Evolutionary conservation across 2,888 invertebrate genomes (phyloP).

Genomic region (Disparrhopalites patrizii): DNA sequence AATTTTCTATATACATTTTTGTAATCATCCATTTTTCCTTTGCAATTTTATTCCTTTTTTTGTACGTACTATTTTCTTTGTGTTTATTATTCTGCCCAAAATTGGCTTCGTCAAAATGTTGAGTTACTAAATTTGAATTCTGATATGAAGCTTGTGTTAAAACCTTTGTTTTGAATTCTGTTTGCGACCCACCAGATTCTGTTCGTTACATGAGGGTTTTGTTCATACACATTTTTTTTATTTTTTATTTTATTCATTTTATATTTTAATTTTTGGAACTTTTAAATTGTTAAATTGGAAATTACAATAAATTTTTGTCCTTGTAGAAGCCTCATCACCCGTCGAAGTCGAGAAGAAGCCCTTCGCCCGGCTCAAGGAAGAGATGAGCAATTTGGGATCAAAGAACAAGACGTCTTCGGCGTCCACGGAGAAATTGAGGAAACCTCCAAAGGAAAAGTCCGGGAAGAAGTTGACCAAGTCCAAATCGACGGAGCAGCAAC

Average conservation of each 20-base stretch:
- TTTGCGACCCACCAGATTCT: no score
- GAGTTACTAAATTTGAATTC: no score
- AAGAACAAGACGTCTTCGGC: no score
- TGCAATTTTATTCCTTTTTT: no score
- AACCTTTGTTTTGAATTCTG: no score
- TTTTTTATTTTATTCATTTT: neutral
- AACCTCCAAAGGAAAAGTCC: constrained; percentile 47
- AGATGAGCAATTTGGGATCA: constrained; percentile 32
- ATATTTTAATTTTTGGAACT: neutral
- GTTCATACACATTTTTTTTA: neutral
- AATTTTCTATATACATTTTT: neutral
- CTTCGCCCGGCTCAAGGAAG: constrained; percentile 39
- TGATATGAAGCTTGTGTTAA: no score
- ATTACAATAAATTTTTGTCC: neutral
- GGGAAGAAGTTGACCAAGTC: constrained; percentile 47
- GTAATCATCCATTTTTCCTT: neutral
- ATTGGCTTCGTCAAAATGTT: no score
- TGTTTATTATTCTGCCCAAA: no score
- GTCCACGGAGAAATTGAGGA: constrained; percentile 38
- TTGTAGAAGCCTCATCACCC: constrained; percentile 45
- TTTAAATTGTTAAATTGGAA: neutral
- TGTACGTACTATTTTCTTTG: no score
- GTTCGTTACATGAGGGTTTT: no score
- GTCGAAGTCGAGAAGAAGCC: constrained; percentile 47
- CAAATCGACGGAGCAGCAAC: constrained; percentile 47